These are phyloP conservation scores for Noturus placidus DNA, from an alignment of 2,113 vertebrate genomes.

Conservation along the genomic window DNA sequence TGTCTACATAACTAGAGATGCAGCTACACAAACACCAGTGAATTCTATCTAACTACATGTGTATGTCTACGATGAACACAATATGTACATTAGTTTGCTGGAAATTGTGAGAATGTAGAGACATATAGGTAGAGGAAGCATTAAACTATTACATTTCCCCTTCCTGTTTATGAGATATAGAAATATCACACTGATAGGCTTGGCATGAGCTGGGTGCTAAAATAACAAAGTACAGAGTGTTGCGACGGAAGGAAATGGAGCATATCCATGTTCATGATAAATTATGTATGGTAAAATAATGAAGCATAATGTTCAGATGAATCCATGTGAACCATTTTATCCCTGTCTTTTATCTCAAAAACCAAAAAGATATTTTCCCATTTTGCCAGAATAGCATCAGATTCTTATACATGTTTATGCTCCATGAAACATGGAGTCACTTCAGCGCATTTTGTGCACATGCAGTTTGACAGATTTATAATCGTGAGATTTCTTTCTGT, in stretches of 20 bases:
- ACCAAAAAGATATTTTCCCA: slow-evolving; percentile 32
- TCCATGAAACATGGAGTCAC: not conserved
- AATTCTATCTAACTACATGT: not conserved
- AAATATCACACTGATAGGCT: slow-evolving; percentile 39
- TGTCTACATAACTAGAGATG: not conserved
- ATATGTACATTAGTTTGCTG: slow-evolving; percentile 23
- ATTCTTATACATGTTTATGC: slow-evolving; percentile 2
- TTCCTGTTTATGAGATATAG: slow-evolving; percentile 34
- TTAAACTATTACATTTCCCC: slow-evolving; percentile 42
- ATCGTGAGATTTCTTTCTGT: slow-evolving; percentile 29
- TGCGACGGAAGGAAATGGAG: slow-evolving; percentile 35
- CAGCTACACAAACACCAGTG: not conserved
- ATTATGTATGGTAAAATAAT: slow-evolving; percentile 39
- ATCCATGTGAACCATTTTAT: slow-evolving; percentile 27
- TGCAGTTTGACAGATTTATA: slow-evolving; percentile 11
- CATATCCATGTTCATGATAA: slow-evolving; percentile 33
- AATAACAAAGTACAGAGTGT: slow-evolving; percentile 38
- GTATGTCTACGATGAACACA: not conserved
- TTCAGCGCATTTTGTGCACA: not conserved
- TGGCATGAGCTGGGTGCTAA: slow-evolving; percentile 37
- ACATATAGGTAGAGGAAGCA: slow-evolving; percentile 9
- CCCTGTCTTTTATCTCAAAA: slow-evolving; percentile 15
- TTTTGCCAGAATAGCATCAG: not conserved
- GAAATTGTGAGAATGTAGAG: slow-evolving; percentile 5
- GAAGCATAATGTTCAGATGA: slow-evolving; percentile 34